Conservation (phyloP, 1,140 invertebrate genomes). For the Phymastichus coffea region DNA sequence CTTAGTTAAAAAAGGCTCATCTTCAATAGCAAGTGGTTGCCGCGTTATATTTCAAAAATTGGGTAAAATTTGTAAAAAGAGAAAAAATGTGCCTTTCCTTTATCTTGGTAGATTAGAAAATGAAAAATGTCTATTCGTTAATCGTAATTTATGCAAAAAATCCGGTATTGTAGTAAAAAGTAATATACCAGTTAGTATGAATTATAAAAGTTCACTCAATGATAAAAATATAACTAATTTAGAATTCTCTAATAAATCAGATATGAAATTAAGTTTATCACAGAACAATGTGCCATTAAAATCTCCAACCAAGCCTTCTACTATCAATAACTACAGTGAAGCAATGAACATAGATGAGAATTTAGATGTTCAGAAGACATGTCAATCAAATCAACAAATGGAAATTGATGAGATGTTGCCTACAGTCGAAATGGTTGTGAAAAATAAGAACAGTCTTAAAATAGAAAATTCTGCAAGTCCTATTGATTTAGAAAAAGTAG, state of each 20-base stretch:
- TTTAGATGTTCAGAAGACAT: background rate
- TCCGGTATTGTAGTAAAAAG: conserved; percentile 4
- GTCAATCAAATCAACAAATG: background rate
- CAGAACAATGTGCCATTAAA: conserved; percentile 31
- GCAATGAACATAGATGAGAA: background rate
- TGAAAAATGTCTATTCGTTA: background rate
- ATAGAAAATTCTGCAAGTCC: background rate
- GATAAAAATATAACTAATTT: background rate
- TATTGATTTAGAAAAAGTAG: background rate
- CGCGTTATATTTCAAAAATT: conserved; percentile 31
- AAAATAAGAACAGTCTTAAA: too few species aligned
- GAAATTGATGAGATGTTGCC: conserved; percentile 5
- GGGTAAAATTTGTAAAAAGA: conserved; percentile 20
- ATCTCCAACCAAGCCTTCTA: conserved; percentile 7
- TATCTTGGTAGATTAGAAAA: conserved; percentile 1
- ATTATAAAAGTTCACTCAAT: background rate
- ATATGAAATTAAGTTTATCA: conserved; percentile 27
- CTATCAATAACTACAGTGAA: background rate
- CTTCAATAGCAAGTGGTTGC: too few species aligned
- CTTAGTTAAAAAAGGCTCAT: too few species aligned
- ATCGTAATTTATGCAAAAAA: background rate
- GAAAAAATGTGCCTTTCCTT: conserved; percentile 1
- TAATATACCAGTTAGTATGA: conserved; percentile 3
- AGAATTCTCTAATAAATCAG: background rate
- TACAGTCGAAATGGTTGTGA: background rate